Evolutionary conservation across 1,140 invertebrate genomes (phyloP).

Genomic region (Drosophila lowei): DNA sequence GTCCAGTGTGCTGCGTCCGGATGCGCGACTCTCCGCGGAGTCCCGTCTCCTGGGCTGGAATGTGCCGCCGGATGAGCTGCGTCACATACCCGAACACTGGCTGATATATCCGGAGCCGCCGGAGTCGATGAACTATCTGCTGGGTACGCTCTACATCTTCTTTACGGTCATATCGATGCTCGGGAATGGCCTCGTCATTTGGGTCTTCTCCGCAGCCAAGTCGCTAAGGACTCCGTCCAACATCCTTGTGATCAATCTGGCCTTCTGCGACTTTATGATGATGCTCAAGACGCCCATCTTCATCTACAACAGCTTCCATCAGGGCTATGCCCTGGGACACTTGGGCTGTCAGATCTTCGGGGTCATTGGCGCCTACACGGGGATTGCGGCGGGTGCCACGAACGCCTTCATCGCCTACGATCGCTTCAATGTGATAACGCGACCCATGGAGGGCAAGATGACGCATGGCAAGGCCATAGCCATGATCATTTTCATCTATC

Average conservation of each 20-base stretch:
- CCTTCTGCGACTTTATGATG: constrained; percentile 95
- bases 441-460: constrained; percentile 91
- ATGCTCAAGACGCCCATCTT: constrained; percentile 90
- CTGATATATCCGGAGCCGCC: constrained; percentile 91
- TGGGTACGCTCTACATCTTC: constrained; percentile 92
- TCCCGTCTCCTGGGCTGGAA: constrained; percentile 89
- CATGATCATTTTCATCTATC: constrained; percentile 89
- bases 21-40: constrained; percentile 66
- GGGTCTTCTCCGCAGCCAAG: constrained; percentile 92
- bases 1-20: constrained; percentile 63
- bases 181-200: constrained; percentile 95
- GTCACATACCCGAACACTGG: constrained; percentile 93
- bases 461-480: constrained; percentile 90
- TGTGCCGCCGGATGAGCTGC: constrained; percentile 89
- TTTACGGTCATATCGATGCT: constrained; percentile 90
- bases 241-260: constrained; percentile 94
- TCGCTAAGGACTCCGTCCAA: constrained; percentile 95
- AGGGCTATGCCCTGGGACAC: constrained; percentile 89
- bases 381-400: constrained; percentile 91
- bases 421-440: constrained; percentile 90
- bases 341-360: constrained; percentile 91
- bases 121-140: constrained; percentile 91
- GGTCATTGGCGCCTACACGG: constrained; percentile 90
- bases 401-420: constrained; percentile 85
- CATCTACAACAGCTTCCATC: constrained; percentile 89